Conservation (phyloP, 1,140 invertebrate genomes). For the Pararge aegeria region DNA sequence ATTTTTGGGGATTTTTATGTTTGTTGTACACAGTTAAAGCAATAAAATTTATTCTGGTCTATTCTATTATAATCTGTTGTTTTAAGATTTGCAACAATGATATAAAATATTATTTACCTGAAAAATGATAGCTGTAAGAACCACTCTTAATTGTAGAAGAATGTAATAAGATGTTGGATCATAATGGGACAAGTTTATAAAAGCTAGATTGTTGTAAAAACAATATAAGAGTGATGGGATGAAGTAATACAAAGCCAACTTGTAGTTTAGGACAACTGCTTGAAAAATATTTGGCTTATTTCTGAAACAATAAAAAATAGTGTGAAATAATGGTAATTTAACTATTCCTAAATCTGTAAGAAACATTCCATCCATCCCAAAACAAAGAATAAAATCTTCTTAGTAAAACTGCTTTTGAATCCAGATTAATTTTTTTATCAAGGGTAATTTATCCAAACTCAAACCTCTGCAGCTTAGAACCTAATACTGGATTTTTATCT, state of each 20-base stretch:
- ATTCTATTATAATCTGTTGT: too few relatives aligned
- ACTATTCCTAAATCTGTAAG: too few relatives aligned
- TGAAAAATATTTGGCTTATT: conserved; percentile 62
- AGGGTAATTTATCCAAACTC: not conserved
- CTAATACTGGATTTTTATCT: not conserved
- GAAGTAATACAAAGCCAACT: conserved; percentile 90
- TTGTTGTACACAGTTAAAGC: too few relatives aligned
- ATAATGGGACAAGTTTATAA: conserved; percentile 93
- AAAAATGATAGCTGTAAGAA: conserved; percentile 95
- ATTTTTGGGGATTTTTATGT: too few relatives aligned
- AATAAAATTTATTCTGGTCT: too few relatives aligned
- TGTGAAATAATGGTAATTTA: too few relatives aligned
- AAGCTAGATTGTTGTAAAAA: conserved; percentile 97
- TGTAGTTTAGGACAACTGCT: conserved; percentile 81
- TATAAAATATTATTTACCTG: conserved; percentile 83
- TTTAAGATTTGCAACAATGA: too few relatives aligned
- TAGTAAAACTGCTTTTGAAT: too few relatives aligned
- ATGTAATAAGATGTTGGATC: conserved; percentile 97
- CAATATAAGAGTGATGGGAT: conserved; percentile 95
- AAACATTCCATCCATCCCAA: too few relatives aligned
- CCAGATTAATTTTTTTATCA: too few relatives aligned
- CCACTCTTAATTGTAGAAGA: conserved; percentile 94
- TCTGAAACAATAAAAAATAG: conserved; percentile 71
- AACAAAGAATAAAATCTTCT: too few relatives aligned
- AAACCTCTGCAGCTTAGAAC: not conserved